Evolutionary conservation across 2,797 vertebrate genomes (phyloP).

Genomic region (Gorsachius magnificus): DNA sequence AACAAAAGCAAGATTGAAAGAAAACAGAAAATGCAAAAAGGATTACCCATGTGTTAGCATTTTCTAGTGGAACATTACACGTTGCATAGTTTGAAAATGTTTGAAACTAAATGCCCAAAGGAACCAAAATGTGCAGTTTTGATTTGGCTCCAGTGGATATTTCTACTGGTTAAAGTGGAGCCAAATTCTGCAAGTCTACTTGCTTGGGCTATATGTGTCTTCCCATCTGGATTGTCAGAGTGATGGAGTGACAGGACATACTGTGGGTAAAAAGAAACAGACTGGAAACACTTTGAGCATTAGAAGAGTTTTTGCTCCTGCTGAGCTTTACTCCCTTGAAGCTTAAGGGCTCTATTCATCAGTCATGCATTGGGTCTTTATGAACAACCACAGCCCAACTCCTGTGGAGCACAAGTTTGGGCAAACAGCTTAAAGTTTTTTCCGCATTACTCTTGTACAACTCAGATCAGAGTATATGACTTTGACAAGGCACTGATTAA

Average conservation of each 20-base stretch:
- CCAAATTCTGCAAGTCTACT: background rate
- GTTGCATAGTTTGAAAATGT: background rate
- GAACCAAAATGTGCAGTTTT: background rate
- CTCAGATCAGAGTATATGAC: background rate
- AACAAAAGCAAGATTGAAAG: background rate
- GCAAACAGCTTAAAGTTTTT: conserved; percentile 19
- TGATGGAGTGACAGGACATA: background rate
- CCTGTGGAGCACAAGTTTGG: background rate
- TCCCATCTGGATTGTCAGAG: background rate
- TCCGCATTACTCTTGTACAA: background rate
- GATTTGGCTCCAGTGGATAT: background rate
- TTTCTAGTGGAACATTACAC: background rate
- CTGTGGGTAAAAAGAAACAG: background rate
- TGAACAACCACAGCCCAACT: background rate
- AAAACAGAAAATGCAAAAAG: background rate
- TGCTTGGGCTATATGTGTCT: conserved; percentile 8
- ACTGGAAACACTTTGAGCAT: background rate
- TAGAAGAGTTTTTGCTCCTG: background rate
- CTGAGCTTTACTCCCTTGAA: background rate
- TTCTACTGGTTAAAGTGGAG: background rate
- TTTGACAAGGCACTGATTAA: background rate
- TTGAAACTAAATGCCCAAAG: background rate
- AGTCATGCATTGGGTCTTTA: background rate
- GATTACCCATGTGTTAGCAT: background rate
- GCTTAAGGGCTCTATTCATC: background rate